Base-by-base conservation (phyloP, 2,113 vertebrate species). In the Nesogale talazaci region DNA sequence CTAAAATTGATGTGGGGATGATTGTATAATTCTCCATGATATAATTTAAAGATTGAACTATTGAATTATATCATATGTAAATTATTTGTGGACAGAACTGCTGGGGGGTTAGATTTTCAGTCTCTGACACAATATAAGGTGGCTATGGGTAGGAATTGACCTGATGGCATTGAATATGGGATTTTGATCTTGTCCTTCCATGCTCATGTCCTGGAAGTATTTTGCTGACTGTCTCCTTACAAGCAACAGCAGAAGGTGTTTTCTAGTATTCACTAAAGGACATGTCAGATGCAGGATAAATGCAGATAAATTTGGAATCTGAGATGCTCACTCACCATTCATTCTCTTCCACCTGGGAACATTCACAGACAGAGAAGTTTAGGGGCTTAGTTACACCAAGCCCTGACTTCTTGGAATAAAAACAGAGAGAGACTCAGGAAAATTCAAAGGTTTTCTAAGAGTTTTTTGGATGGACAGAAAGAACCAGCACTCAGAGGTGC, bases 391-490 rank as follows among this genome's bases (percentile, higher is more conserved):
- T 25, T 83, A 11, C 31, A 16, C 29, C 65, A 38, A 94, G 7
- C 27, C 38, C 6, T 80, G 29, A 88, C 77, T 76, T 83, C 40
- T 92, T 89, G 46, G 82, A 25, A 67, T 80, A 34, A 80, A 94
- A 36, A 70, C 63, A 89, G 79, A 59, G 61, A 59, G 38, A 78
- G 93, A 82, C 52, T 82, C 38, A 72, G 78, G 72, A 91, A 63
- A 70, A 67, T 25, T n/a, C 75, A 16, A 36, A 90, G 4, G 12
- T 16, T 38, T 76, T 25, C 31, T 11, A 20, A 11, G 36, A 56
- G n/a, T 25, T 23, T n/a, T 36, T 56, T 6, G 4, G 6, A 15
- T 14, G 0, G 27, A 36, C 52, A 29, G 69, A 76, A 83, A 25
- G 9, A 6, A 34, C 4, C 8, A 6, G 1, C 25, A 36, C 17